Percentiles rank a stretch among this genome's conserved stretches.
phyloP scores from a whole-genome alignment of 2,113 vertebrate genomes.

The Rhagologus leucostigma region DNA sequence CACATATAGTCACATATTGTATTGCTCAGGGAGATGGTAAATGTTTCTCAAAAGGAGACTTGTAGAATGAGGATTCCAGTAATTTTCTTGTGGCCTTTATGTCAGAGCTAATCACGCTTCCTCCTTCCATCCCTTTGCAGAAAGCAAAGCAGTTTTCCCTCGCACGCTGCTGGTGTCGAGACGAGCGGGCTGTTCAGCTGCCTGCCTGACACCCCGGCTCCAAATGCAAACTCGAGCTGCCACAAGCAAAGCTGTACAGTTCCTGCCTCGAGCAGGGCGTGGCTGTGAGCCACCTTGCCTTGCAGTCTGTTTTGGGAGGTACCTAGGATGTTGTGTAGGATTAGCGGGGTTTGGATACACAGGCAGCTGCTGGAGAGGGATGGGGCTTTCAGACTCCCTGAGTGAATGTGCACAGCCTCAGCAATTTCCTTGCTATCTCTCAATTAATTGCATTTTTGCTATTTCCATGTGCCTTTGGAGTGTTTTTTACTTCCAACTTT shows the following conservation, averaged over 20 bases:
- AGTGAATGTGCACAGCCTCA: not conserved
- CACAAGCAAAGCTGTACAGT: not conserved
- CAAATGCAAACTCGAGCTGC: not conserved
- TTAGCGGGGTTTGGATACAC: not conserved
- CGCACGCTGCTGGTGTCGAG: fast-evolving
- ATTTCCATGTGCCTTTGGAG: not conserved
- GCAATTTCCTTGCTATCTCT: not conserved
- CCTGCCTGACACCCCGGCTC: not conserved
- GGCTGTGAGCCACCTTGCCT: not conserved
- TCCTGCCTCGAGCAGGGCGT: not conserved
- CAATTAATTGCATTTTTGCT: not conserved
- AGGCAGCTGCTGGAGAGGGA: not conserved
- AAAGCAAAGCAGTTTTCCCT: not conserved
- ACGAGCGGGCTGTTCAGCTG: not conserved
- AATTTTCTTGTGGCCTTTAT: conserved; percentile 36
- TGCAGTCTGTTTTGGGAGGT: fast-evolving
- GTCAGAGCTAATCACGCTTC: conserved; percentile 7
- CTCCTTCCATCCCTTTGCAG: not conserved
- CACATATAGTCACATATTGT: conserved; percentile 25
- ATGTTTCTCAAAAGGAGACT: conserved; percentile 34
- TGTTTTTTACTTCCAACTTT: not conserved
- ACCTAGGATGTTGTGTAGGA: not conserved
- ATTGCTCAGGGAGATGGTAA: conserved; percentile 44
- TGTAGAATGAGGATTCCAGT: conserved; percentile 4
- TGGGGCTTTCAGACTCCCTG: not conserved